phyloP scores from a whole-genome alignment of 2,888 invertebrate species.

The Lypha dubia region DNA sequence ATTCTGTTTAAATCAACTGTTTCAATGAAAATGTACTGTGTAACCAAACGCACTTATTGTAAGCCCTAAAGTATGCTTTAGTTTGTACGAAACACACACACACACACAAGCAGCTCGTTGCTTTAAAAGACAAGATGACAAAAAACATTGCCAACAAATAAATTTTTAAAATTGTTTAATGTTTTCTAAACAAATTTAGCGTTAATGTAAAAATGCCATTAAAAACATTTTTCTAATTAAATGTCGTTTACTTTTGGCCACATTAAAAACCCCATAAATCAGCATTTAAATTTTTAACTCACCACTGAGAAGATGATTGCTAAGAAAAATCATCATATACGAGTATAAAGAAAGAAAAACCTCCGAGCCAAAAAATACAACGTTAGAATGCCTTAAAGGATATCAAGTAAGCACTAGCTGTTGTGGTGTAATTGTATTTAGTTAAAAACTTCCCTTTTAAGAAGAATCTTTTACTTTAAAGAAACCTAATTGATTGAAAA shows the following conservation, averaged over 20 bases:
- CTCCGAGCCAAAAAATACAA: constrained; percentile 50
- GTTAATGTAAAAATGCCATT: constrained; percentile 83
- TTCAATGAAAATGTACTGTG: neutral
- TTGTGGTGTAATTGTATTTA: constrained; percentile 39
- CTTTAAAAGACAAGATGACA: neutral
- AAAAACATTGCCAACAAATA: neutral
- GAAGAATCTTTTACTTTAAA: constrained; percentile 77
- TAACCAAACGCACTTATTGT: neutral
- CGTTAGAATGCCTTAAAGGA: constrained; percentile 47
- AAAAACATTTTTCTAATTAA: constrained; percentile 82
- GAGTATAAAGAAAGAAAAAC: constrained; percentile 59
- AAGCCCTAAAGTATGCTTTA: constrained; percentile 60
- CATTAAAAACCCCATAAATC: constrained; percentile 83
- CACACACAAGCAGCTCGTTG: constrained; percentile 8
- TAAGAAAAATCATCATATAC: constrained; percentile 11
- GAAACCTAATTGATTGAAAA: constrained; percentile 83
- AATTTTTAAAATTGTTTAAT: constrained; percentile 22
- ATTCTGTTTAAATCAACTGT: neutral
- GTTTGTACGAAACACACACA: constrained; percentile 1
- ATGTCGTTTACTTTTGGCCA: constrained; percentile 82
- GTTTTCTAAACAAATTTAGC: constrained; percentile 74
- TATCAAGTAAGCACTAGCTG: constrained; percentile 30
- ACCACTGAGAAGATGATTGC: constrained; percentile 12
- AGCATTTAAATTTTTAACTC: constrained; percentile 74
- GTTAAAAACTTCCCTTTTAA: constrained; percentile 66